Evolutionary conservation across 2,113 vertebrate species (phyloP), one percentile per base, ranked within the genome.

Genomic region (Astur gentilis): DNA sequence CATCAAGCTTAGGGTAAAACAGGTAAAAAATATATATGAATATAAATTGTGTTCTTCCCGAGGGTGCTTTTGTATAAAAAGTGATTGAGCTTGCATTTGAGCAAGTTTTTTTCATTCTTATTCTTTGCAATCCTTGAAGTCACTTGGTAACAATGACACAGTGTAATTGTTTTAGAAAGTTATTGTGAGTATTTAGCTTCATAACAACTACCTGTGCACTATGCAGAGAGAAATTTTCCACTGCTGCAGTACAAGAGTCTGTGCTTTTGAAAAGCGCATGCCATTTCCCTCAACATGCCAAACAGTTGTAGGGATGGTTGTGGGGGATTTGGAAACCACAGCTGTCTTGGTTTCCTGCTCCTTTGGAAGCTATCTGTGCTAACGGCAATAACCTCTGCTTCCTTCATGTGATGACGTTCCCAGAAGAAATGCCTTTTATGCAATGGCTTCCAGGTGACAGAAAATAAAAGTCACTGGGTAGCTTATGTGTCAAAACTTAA

Each of bases 1-100:
- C 58, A 80, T 94, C 96, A 97, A 91, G 58, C 85, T 73, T 85
- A 97, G 90, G 69, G 82, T 94, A 88, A 97, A 96, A 95, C 90
- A 97, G 88, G 67, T 86, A 82, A 92, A 96, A 96, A 97, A 85
- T 93, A 95, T 84, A 34, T 67, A 57, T 87, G 75, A 94, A 85
- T 96, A 94, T 58, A 95, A 95, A 97, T 95, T 71, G 20, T 13
- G 6, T 91, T 93, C 60, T 91, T 94, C 77, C 70, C 78, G 71
- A 94, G 42, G 55, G 55, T 79, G 65, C 40, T 92, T 95, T 95
- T 94, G 50, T 91, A 83, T 84, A 91, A 91, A 85, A 94, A 91
- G 31, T 93, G 77, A 91, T 92, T 91, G 84, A 94, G 83, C 87
- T 97, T 94, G 86, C 25, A 73, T 83, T 81, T 40, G 4, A 36